Base-by-base conservation (phyloP, 2,113 vertebrate species). In the Phainopepla nitens region DNA sequence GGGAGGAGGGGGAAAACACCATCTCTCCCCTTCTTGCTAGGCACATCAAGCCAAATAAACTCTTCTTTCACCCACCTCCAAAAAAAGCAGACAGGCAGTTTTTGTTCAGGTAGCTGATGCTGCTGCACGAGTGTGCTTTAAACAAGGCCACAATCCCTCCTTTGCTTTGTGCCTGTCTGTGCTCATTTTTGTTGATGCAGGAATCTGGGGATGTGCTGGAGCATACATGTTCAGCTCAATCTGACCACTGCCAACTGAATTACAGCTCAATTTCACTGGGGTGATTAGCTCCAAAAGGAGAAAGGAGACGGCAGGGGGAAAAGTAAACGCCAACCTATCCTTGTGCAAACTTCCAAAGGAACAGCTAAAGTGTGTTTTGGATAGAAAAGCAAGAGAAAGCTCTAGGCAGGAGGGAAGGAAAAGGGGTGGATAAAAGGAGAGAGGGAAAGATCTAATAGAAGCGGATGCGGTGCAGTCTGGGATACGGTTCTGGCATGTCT, bases 241-340 rank as follows among this genome's bases (percentile, higher is more conserved):
- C 85, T 91, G 83, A 93, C 86, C 78, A 82, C 73, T 92, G 83
- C 81, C 96, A 93, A 54, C 79, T 71, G 73, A 85, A 79, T 94
- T 96, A 94, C 72, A 93, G 89, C 96, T 97, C 95, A 94, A 94
- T 97, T 97, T 94, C 91, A 65, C 28, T 22, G 3, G 39, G n/a
- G 61, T 85, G 92, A 97, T 96, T 93, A 96, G 77, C 78, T 95
- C 86, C 69, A 87, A 90, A 84, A 54, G 50, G 70, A 53, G 31
- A 23, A 33, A 65, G 31, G 58, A 72, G 31, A 53, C 2, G 4
- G 70, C 29, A 17, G 70, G 45, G 61, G 41, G 53, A 31, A 56
- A 57, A 68, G 68, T 82, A 82, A 92, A 66, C 6, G 8, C 51
- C 76, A 41, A 18, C 62, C 64, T 35, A 58, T 50, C 71, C 42